Conservation (phyloP, 2,113 vertebrate genomes). For the Perccottus glenii region DNA sequence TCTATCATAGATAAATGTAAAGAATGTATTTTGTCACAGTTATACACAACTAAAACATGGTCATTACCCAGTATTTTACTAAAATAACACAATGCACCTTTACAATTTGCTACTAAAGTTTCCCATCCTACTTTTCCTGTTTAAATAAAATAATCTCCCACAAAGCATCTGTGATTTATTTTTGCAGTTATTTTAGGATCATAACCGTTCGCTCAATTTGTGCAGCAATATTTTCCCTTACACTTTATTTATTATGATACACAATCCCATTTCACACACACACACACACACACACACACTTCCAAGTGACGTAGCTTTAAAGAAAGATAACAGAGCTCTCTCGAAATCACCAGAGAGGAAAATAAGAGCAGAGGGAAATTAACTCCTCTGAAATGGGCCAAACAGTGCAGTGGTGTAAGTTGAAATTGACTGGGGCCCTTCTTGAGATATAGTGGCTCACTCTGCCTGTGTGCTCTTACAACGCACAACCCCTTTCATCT, state of each 20-base stretch:
- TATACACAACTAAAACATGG: no score
- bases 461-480: slow-evolving; percentile 74
- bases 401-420: slow-evolving; percentile 85
- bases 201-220: slow-evolving; percentile 21
- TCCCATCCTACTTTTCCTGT: slow-evolving; percentile 19
- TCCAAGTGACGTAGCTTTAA: slow-evolving; percentile 46
- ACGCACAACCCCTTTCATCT: slow-evolving; percentile 89
- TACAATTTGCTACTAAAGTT: not conserved
- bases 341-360: slow-evolving; percentile 65
- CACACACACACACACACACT: slow-evolving; percentile 25
- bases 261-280: slow-evolving; percentile 31
- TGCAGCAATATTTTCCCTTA: slow-evolving; percentile 43
- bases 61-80: not conserved
- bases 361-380: slow-evolving; percentile 80
- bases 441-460: slow-evolving; percentile 44
- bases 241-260: slow-evolving; percentile 58
- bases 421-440: slow-evolving; percentile 84
- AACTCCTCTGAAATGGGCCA: slow-evolving; percentile 79
- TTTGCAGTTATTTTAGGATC: slow-evolving; percentile 27
- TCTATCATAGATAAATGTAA: no score
- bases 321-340: slow-evolving; percentile 43
- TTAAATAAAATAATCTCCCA: slow-evolving; percentile 39
- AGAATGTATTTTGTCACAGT: no score
- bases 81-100: not conserved
- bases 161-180: slow-evolving; percentile 43